Percentiles rank a stretch among this genome's conserved stretches.
Conservation (phyloP, 2,888 invertebrate species). For the Nasonia oneida region DNA sequence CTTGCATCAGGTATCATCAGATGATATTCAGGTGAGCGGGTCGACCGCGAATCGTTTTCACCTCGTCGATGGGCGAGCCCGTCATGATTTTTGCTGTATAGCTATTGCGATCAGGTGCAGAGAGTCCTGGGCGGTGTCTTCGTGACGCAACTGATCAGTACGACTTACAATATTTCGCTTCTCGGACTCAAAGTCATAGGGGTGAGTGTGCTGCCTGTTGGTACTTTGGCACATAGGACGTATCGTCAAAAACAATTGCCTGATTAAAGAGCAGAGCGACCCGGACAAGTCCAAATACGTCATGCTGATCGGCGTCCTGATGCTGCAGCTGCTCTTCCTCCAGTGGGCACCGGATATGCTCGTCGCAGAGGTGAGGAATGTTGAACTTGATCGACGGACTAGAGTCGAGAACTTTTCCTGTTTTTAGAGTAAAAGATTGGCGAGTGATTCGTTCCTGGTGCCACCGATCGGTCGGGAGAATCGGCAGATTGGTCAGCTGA, state of each 20-base stretch:
- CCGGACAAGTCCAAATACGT: constrained; percentile 23
- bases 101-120: constrained; percentile 7
- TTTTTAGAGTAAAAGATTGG: constrained; percentile 15
- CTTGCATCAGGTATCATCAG: constrained; percentile 34
- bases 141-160: constrained; percentile 8
- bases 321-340: constrained; percentile 20
- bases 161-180: constrained; percentile 30
- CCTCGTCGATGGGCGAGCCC: no score
- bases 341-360: constrained; percentile 44
- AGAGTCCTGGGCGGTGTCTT: background rate
- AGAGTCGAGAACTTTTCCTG: background rate
- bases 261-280: constrained; percentile 15
- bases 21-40: background rate
- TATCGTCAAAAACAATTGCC: background rate
- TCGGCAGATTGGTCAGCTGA: background rate
- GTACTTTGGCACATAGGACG: background rate
- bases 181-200: constrained; percentile 21
- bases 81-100: background rate
- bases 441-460: background rate
- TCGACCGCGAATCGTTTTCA: background rate
- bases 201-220: background rate
- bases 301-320: background rate
- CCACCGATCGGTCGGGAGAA: background rate
- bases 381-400: background rate
- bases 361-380: constrained; percentile 21